phyloP scores from a whole-genome alignment of 2,113 vertebrate species.

The Nerophis ophidion region DNA sequence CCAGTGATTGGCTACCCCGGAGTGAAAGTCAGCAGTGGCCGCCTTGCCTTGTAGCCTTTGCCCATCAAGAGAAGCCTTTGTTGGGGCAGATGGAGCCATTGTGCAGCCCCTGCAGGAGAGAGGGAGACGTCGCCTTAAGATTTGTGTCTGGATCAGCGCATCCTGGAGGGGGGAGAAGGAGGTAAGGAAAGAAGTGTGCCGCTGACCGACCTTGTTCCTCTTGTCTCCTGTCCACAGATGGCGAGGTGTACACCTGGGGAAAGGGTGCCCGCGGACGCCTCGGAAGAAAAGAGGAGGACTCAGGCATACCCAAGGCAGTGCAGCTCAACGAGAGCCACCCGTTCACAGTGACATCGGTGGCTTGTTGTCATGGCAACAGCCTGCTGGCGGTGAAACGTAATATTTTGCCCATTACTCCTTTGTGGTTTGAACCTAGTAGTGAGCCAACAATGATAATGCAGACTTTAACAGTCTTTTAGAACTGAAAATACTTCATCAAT shows the following conservation, averaged over 20 bases:
- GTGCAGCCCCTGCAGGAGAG: slow-evolving; percentile 36
- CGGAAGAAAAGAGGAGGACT: slow-evolving; percentile 88
- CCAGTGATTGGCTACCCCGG: slow-evolving; percentile 32
- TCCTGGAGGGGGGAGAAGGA: slow-evolving; percentile 12
- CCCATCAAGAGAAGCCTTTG: slow-evolving; percentile 44
- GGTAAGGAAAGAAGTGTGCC: slow-evolving; percentile 14
- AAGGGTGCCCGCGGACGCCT: slow-evolving; percentile 94
- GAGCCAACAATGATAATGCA: slow-evolving; percentile 18
- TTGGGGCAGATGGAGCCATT: slow-evolving; percentile 41
- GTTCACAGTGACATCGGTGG: slow-evolving; percentile 86
- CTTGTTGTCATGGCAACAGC: slow-evolving; percentile 97
- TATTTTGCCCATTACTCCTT: slow-evolving; percentile 63
- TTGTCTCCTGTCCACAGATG: slow-evolving; percentile 66
- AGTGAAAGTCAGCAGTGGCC: slow-evolving; percentile 30
- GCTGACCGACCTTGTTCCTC: slow-evolving; percentile 2
- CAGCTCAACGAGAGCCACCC: slow-evolving; percentile 88
- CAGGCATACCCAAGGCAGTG: slow-evolving; percentile 78
- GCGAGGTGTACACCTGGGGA: slow-evolving; percentile 94
- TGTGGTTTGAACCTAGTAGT: slow-evolving; percentile 36
- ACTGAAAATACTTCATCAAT: slow-evolving; percentile 10
- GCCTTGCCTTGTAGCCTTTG: slow-evolving; percentile 28
- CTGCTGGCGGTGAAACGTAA: slow-evolving; percentile 92
- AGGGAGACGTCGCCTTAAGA: slow-evolving; percentile 31
- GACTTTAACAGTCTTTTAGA: slow-evolving; percentile 18
- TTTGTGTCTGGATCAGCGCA: slow-evolving; percentile 35